Evolutionary conservation across 2,113 vertebrate species (phyloP).

Genomic region (Acrocephalus arundinaceus): DNA sequence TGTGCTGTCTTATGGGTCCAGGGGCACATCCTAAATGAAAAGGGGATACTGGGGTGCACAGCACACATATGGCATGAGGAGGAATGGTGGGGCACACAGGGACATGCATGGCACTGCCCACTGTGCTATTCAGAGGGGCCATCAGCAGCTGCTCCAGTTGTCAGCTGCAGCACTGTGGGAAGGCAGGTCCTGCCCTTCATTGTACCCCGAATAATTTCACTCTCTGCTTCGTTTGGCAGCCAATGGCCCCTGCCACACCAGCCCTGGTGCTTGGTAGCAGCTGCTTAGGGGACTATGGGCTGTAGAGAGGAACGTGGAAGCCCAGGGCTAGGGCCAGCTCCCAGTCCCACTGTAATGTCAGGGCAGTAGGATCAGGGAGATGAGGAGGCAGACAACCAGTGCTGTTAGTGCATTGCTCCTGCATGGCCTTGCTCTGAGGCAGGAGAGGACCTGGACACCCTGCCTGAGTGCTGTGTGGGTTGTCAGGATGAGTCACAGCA

Average conservation of each 20-base stretch:
- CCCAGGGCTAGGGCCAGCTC: not conserved
- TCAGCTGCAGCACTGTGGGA: accelerated
- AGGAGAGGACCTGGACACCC: not conserved
- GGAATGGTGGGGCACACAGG: not conserved
- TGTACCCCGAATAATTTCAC: not conserved
- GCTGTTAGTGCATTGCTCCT: not conserved
- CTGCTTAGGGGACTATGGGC: not conserved
- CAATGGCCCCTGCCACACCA: not conserved
- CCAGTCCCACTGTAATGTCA: not conserved
- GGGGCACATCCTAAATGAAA: not conserved
- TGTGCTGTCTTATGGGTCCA: not conserved
- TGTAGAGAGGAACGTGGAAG: not conserved
- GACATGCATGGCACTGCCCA: accelerated
- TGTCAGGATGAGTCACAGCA: slow-evolving; percentile 22
- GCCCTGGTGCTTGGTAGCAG: not conserved
- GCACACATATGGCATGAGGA: not conserved
- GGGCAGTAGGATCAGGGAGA: not conserved
- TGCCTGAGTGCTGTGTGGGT: not conserved
- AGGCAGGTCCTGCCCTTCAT: not conserved
- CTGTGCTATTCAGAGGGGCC: not conserved
- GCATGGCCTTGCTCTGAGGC: not conserved
- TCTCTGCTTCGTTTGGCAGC: not conserved
- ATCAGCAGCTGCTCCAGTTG: accelerated
- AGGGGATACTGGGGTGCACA: not conserved
- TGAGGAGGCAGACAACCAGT: accelerated